Conservation (phyloP, 2,888 invertebrate species). For the Listrodromus nycthemerus region DNA sequence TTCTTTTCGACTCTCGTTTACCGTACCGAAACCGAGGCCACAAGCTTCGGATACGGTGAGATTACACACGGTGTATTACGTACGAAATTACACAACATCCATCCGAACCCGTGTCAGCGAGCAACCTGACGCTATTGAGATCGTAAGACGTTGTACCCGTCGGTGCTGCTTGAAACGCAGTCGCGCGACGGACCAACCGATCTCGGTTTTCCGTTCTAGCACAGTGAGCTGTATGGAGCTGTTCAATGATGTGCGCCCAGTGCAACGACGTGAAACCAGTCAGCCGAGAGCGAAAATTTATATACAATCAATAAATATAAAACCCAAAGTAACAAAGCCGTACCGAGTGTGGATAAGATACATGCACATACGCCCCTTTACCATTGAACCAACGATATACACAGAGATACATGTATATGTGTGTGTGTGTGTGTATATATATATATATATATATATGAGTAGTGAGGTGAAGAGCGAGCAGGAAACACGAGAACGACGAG, state of each 20-base stretch:
- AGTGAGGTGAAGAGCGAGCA: slow-evolving; percentile 16
- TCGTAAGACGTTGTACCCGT: slow-evolving; percentile 13
- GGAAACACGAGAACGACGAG: slow-evolving; percentile 41
- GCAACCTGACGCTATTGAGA: slow-evolving; percentile 14
- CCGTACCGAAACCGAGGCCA: background rate
- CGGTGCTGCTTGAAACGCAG: slow-evolving; percentile 9
- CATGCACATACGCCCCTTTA: background rate
- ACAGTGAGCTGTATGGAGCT: slow-evolving; percentile 4
- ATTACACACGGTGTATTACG: background rate
- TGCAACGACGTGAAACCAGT: slow-evolving; percentile 50
- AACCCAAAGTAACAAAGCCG: slow-evolving; percentile 9
- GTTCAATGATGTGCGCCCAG: slow-evolving; percentile 44
- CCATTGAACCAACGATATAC: too few relatives aligned
- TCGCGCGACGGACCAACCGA: slow-evolving; percentile 2
- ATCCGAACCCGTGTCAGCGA: background rate
- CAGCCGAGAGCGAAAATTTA: slow-evolving; percentile 20
- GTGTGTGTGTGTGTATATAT: too few relatives aligned
- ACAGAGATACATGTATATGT: too few relatives aligned
- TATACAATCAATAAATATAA: slow-evolving; percentile 8
- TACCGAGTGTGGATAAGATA: background rate
- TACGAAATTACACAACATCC: slow-evolving; percentile 3
- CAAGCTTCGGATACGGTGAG: background rate
- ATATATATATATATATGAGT: slow-evolving; percentile 5
- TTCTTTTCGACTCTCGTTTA: background rate
- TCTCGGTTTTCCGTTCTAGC: slow-evolving; percentile 17